Evolutionary conservation across 2,888 invertebrate genomes (phyloP).

Genomic region (Drosophila hawaiiensis): DNA sequence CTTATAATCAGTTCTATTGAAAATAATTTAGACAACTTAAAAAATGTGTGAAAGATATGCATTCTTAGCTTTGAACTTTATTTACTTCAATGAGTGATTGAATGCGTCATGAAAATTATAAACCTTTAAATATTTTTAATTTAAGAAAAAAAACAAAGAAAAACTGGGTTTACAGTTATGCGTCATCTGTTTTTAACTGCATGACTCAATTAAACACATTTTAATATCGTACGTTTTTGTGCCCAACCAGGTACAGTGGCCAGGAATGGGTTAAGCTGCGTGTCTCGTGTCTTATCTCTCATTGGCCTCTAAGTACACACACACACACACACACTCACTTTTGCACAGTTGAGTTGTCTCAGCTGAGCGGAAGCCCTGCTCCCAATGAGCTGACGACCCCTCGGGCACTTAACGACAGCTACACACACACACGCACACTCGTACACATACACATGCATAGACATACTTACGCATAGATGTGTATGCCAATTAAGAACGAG

Average conservation of each 20-base stretch:
- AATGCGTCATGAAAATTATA: background rate
- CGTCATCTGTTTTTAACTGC: background rate
- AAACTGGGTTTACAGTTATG: background rate
- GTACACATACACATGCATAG: background rate
- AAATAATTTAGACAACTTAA: background rate
- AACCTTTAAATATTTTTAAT: background rate
- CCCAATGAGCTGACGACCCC: slow-evolving; percentile 25
- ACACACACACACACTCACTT: background rate
- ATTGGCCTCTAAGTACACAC: slow-evolving; percentile 34
- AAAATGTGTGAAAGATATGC: background rate
- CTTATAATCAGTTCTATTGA: background rate
- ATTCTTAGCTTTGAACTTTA: background rate
- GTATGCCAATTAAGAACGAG: slow-evolving; percentile 52
- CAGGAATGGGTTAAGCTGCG: background rate
- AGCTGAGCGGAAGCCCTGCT: slow-evolving; percentile 46
- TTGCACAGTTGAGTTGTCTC: slow-evolving; percentile 46
- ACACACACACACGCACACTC: background rate
- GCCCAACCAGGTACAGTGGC: background rate
- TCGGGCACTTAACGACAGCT: slow-evolving; percentile 20
- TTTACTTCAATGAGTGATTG: background rate
- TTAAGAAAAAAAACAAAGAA: background rate
- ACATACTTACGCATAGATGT: background rate
- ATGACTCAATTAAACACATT: background rate
- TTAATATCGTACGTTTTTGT: too few species aligned
- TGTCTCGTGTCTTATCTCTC: slow-evolving; percentile 52